Evolutionary conservation across 2,888 invertebrate genomes (phyloP), one percentile per base, ranked within the genome.

Genomic region (Pediacus dermestoides): DNA sequence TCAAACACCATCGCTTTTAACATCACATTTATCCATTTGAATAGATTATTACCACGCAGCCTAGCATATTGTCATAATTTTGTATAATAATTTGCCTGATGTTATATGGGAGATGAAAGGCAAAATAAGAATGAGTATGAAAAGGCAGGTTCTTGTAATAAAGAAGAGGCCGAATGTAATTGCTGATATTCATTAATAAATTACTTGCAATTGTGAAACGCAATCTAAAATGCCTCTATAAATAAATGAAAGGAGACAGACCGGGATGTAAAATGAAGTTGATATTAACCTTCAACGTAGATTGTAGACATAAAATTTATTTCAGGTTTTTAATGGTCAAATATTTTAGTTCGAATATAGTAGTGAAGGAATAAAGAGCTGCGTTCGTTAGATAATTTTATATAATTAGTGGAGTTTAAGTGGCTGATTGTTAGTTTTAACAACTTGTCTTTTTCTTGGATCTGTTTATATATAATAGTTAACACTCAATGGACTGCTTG

Each of bases 261-360:
- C 39, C 46, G 41, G 47, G 57, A 52, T 53, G 57, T 55, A 52
- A 58, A 58, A 54, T 57, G 56, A 56, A 60, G 58, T 58, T 57
- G 55, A 58, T 59, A 58, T 55, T 60, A 60, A 58, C 60, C 60
- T 60, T 60, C 60, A 53, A 51, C 56, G 55, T 57, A 53, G 55
- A 60, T 59, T 56, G 60, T 58, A 58, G 60, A 57, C 60, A 57
- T 60, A 57, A 60, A 60, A 58, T 60, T 58, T 58, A 58, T 58
- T 60, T 60, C 60, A 60, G 58, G 58, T 58, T 58, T 55, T 60
- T 55, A 58, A 58, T 60, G 58, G 54, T 60, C 55, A 53, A 60
- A 60, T 60, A 60, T 58, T 60, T 28, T 52, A 60, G 57, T 58
- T 53, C 49, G 53, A 45, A 57, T 53, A 57, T 49, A 55, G 59